phyloP scores from a whole-genome alignment of 2,797 vertebrate species.

The Ispidina picta region DNA sequence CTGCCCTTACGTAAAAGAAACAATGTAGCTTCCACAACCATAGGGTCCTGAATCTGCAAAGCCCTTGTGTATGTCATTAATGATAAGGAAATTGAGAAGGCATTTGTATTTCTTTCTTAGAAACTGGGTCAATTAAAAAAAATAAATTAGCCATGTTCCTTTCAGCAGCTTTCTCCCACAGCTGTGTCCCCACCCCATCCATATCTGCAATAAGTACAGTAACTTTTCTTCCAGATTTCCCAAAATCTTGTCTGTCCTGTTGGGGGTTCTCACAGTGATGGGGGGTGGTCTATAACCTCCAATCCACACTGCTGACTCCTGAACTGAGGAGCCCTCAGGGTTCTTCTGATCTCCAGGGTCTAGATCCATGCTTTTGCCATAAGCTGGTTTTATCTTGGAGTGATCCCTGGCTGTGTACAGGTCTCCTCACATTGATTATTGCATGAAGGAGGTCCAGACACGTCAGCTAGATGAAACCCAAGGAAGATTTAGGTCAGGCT shows the following conservation, averaged over 20 bases:
- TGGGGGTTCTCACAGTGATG: background rate
- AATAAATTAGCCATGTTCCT: background rate
- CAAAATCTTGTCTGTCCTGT: background rate
- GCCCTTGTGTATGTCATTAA: background rate
- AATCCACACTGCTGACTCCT: background rate
- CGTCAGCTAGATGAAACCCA: background rate
- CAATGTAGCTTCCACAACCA: background rate
- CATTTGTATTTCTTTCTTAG: background rate
- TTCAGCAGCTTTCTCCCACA: background rate
- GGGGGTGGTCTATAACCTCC: background rate
- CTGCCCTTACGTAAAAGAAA: background rate
- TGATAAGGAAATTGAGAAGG: background rate
- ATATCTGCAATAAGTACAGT: background rate
- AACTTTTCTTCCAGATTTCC: background rate
- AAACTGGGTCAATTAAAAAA: background rate
- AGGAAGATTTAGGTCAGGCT: background rate
- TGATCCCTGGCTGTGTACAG: background rate
- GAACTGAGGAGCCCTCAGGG: background rate
- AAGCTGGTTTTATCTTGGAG: background rate
- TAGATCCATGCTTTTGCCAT: background rate
- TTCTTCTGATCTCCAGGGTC: background rate
- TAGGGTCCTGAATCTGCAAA: background rate
- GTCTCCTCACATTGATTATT: background rate
- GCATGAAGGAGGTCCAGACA: background rate
- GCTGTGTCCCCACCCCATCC: rapidly evolving